Conservation (phyloP, 2,888 invertebrate genomes). For the Plagodis pulveraria region DNA sequence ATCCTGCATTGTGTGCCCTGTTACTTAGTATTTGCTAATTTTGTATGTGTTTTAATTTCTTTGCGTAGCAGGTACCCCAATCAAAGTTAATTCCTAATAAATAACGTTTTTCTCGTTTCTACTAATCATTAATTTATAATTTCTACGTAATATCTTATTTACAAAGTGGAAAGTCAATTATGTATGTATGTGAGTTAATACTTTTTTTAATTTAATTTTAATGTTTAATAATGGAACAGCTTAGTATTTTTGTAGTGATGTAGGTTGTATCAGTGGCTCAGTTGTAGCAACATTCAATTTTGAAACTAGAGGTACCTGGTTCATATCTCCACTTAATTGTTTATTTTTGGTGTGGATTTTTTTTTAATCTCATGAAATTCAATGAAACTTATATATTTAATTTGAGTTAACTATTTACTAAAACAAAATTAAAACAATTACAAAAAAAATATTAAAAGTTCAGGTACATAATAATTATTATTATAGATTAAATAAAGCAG, state of each 20-base stretch:
- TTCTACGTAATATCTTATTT: neutral
- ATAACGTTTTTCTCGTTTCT: no score
- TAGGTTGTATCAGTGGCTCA: constrained; percentile 6
- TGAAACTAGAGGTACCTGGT: constrained; percentile 9
- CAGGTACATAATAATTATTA: no score
- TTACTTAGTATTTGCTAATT: constrained; percentile 10
- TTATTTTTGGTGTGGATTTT: constrained; percentile 10
- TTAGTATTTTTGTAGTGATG: neutral
- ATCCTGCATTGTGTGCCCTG: constrained; percentile 43
- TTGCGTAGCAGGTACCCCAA: neutral
- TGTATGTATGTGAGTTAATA: neutral
- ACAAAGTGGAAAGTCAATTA: neutral
- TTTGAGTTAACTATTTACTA: neutral
- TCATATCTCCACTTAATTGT: constrained; percentile 9
- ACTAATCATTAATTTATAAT: neutral
- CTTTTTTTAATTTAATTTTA: constrained; percentile 2
- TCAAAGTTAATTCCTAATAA: neutral
- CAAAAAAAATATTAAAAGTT: no score
- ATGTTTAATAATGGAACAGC: neutral
- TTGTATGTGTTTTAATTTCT: neutral
- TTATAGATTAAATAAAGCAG: no score
- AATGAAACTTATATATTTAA: neutral
- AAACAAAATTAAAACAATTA: no score
- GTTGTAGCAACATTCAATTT: neutral
- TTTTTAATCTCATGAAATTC: neutral